Evolutionary conservation across 2,797 vertebrate species (phyloP), one percentile per base, ranked within the genome.

Genomic region (Acrocephalus scirpaceus): DNA sequence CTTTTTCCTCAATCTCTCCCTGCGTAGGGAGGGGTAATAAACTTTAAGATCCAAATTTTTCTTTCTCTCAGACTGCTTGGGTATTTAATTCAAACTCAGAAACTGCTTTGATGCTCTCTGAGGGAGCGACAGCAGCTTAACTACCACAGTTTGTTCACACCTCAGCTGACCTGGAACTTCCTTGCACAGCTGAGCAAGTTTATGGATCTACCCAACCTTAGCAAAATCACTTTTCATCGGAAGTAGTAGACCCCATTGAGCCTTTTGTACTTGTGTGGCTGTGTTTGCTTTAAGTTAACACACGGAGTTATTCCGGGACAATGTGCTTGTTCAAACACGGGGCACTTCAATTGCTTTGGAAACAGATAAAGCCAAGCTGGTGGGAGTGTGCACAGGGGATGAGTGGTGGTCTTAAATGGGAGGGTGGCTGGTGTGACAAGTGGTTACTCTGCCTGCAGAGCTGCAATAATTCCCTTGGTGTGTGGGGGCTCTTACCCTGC

Each of bases 141-240:
- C 53, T 54, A 25, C 56, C 74, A 10, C 73, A 10, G 74, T 72
- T 72, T 70, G 60, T 79, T 96, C 87, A 60, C 89, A 93, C 74
- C 85, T 89, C 54, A 66, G 67, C 81, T 92, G 91, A 91, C 81
- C 87, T 85, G 78, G 51, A 89, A 11, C 91, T 93, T 85, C 84
- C 65, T 85, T 92, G 64, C 13, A 5, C 9, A 87, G 89, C 71
- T 62, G 67, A 85, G 81, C 44, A 44, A 73, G 65, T 92, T 73
- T 69, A 67, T 86, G 88, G 80, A 65, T 75, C 73, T 75, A 27
- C 26, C 51, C 76, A 83, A 60, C 76, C 86, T 75, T 75, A 38
- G 86, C 62, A 88, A 77, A 95, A 88, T 79, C 69, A 32, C 62
- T 90, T 88, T 67, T 88, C 83, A 27, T 57, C 40, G 65, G 56